These are phyloP conservation scores for Drosophila infuscata DNA, from an alignment of 2,888 invertebrate genomes.

Conservation along the genomic window DNA sequence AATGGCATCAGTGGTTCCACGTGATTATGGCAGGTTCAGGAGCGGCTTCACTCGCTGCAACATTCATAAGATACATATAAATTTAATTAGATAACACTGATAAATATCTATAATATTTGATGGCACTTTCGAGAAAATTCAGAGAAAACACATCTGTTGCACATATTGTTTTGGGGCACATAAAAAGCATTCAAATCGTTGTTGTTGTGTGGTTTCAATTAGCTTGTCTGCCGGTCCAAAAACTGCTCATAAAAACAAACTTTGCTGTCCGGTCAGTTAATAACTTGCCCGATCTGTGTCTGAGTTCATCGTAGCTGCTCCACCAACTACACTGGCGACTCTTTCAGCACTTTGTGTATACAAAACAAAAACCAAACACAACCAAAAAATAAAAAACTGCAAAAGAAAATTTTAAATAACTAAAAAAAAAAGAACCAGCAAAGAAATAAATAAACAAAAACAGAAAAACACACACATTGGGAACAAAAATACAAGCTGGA, in stretches of 20 bases:
- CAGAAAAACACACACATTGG: slow-evolving; percentile 7
- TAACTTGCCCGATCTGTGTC: slow-evolving; percentile 55
- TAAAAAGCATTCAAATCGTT: slow-evolving; percentile 14
- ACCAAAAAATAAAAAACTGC: slow-evolving; percentile 56
- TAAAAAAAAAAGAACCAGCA: slow-evolving; percentile 35
- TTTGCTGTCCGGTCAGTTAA: slow-evolving; percentile 59
- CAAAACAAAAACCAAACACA: slow-evolving; percentile 53
- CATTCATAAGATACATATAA: slow-evolving; percentile 11
- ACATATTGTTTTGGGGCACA: slow-evolving; percentile 60
- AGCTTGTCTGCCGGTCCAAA: slow-evolving; percentile 57
- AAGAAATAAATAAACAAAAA: slow-evolving; percentile 66
- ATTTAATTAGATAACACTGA: slow-evolving; percentile 39
- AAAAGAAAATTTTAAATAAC: slow-evolving; percentile 75
- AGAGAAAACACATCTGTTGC: slow-evolving; percentile 59
- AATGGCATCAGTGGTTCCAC: slow-evolving; percentile 25
- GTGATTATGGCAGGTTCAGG: slow-evolving; percentile 45
- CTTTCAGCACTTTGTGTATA: slow-evolving; percentile 54
- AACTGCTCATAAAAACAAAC: slow-evolving; percentile 65
- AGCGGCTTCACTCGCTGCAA: slow-evolving; percentile 72
- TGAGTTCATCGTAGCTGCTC: slow-evolving; percentile 36
- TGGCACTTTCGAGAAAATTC: slow-evolving; percentile 13
- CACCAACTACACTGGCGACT: slow-evolving; percentile 13
- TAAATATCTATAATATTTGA: slow-evolving; percentile 21
- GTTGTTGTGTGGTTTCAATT: slow-evolving; percentile 60
- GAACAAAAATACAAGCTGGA: slow-evolving; percentile 42